Evolutionary conservation across 2,888 invertebrate genomes (phyloP), one percentile per base, ranked within the genome.

Genomic region (Leptothorax acervorum): DNA sequence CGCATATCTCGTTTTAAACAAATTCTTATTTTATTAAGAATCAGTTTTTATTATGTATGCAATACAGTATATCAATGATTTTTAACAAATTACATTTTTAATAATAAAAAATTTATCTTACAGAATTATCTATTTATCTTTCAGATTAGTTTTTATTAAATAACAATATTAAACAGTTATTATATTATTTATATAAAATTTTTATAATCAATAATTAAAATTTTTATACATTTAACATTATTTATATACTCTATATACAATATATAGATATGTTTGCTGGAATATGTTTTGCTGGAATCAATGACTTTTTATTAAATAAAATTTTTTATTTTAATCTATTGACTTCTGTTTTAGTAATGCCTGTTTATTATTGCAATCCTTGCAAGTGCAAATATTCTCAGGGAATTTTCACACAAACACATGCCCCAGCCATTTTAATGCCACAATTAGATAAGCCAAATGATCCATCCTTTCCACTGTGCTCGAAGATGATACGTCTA

Each of bases 391-490:
- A 23, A 23, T 23, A 23, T 35, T 35, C 18, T 35, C 35, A n/a
- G 0, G 90, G 90, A 85, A 88, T 35, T 62, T 84, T 88, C 3
- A 88, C 62, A 51, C 1, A n/a, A 12, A 93, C 85, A 79, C 90
- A 95, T 15, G 96, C 96, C 35, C 96, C 96, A 68, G 96, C 95
- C 96, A 97, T 96, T 95, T 97, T 97, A 84, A 95, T 95, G 9
- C 97, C 97, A n/a, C n/a, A n/a, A n/a, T n/a, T n/a, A n/a, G n/a
- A 94, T 96, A 97, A 93, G 95, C 95, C 97, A 94, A 95, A 97
- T 87, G 95, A 95, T 2, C 92, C 94, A 91, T 97, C 97, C 76
- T 92, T 93, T n/a, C 97, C 97, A 82, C 92, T 92, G 92, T 97
- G 96, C 82, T 90, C 90, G 90, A 96, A 96, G 39, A 89, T 86